phyloP scores from a whole-genome alignment of 1,140 invertebrate genomes.

The Leptinotarsa undecemlineata region DNA sequence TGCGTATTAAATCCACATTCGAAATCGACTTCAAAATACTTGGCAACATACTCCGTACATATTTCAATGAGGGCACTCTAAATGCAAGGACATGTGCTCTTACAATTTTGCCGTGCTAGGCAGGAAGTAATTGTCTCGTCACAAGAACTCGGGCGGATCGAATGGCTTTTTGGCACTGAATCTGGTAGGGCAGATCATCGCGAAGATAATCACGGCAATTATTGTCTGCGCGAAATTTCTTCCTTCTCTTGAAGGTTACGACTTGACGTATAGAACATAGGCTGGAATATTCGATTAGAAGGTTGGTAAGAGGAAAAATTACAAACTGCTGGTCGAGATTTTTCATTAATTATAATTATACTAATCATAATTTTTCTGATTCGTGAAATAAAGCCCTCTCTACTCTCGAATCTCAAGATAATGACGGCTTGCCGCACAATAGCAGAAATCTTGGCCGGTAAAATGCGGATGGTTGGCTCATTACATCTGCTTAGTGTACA shows the following conservation, averaged over 20 bases:
- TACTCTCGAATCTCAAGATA: no score
- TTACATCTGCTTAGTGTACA: no score
- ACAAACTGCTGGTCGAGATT: no score
- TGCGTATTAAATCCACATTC: no score
- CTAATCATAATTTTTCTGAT: neutral
- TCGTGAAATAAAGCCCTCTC: no score
- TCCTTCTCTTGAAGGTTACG: neutral
- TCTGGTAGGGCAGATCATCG: neutral
- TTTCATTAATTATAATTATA: no score
- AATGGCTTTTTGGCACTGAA: slow-evolving; percentile 15
- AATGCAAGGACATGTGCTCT: neutral
- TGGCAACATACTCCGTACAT: neutral
- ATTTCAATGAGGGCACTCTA: neutral
- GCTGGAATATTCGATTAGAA: no score
- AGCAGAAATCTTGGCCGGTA: no score
- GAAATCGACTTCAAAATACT: no score
- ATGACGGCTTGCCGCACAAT: no score
- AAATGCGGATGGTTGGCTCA: no score
- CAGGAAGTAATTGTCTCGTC: slow-evolving; percentile 16
- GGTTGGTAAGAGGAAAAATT: no score
- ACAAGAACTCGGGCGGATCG: slow-evolving; percentile 11
- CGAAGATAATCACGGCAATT: neutral
- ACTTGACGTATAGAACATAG: neutral
- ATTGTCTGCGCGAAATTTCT: neutral
- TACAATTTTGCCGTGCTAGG: neutral